Percentiles rank a stretch among this genome's conserved stretches.
phyloP scores from a whole-genome alignment of 2,113 vertebrate genomes.

The Ciconia boyciana region DNA sequence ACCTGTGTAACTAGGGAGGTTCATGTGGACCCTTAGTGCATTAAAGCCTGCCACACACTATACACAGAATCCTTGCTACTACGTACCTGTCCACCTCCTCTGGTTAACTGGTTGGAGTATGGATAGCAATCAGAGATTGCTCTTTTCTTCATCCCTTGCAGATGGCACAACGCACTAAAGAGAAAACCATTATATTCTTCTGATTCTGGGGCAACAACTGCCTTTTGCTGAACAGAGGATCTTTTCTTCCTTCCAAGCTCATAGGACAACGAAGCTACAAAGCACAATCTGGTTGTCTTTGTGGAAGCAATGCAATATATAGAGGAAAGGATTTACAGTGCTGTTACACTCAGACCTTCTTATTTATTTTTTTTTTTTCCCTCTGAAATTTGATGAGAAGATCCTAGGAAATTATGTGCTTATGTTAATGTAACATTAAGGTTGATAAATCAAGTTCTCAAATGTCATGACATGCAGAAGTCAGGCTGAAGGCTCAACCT shows the following conservation, averaged over 20 bases:
- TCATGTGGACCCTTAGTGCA: accelerated
- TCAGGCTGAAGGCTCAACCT: not conserved
- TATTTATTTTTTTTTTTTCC: not conserved
- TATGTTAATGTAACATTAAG: conserved; percentile 25
- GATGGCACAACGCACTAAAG: not conserved
- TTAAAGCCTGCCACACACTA: not conserved
- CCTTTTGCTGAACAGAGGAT: not conserved
- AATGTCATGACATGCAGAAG: not conserved
- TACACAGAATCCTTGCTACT: not conserved
- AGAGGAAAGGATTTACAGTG: not conserved
- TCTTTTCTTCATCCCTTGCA: not conserved
- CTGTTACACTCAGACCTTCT: not conserved
- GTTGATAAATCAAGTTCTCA: conserved; percentile 23
- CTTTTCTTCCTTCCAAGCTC: not conserved
- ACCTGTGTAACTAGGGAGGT: not conserved
- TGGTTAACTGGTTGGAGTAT: not conserved
- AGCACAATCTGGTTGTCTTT: not conserved
- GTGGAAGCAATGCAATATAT: not conserved
- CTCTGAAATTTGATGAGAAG: not conserved
- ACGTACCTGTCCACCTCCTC: not conserved
- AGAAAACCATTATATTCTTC: not conserved
- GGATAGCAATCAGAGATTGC: not conserved
- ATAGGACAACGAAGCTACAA: not conserved
- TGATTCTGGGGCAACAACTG: not conserved
- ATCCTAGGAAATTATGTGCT: not conserved